These are phyloP conservation scores for Hirudinaria manillensis DNA, from an alignment of 2,888 invertebrate genomes.

Conservation along the genomic window DNA sequence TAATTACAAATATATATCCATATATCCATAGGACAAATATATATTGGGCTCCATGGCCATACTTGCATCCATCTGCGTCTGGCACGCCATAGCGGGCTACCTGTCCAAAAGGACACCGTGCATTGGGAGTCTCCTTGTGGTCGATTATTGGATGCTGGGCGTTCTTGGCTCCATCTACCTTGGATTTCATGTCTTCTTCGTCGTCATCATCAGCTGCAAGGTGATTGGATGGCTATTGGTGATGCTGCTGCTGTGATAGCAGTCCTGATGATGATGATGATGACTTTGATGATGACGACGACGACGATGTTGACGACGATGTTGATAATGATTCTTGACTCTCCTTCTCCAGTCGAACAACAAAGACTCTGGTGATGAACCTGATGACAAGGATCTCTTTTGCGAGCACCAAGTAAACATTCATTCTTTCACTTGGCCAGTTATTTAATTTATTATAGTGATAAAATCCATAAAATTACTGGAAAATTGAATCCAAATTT, in stretches of 20 bases:
- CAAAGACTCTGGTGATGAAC: not conserved
- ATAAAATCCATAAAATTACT: no score
- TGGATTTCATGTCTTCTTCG: constrained; percentile 16
- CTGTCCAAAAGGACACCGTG: not conserved
- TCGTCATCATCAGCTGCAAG: constrained; percentile 20
- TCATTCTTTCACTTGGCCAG: no score
- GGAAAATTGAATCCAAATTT: no score
- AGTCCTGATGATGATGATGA: not conserved
- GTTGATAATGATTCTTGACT: not conserved
- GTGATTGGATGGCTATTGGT: not conserved
- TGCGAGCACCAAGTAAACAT: not conserved
- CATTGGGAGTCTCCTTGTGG: not conserved
- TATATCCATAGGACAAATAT: constrained; percentile 10
- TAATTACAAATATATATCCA: not conserved
- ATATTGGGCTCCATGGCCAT: constrained; percentile 19
- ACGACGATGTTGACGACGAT: not conserved
- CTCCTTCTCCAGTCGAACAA: not conserved
- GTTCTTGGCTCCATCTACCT: constrained; percentile 14
- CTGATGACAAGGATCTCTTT: not conserved
- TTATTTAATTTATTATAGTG: no score
- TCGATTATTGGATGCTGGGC: constrained; percentile 17
- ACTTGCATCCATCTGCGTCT: constrained; percentile 12
- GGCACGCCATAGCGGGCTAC: constrained; percentile 7
- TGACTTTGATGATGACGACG: not conserved
- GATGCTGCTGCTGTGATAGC: not conserved